Evolutionary conservation across 2,797 vertebrate species (phyloP).

Genomic region (Selene dorsalis): DNA sequence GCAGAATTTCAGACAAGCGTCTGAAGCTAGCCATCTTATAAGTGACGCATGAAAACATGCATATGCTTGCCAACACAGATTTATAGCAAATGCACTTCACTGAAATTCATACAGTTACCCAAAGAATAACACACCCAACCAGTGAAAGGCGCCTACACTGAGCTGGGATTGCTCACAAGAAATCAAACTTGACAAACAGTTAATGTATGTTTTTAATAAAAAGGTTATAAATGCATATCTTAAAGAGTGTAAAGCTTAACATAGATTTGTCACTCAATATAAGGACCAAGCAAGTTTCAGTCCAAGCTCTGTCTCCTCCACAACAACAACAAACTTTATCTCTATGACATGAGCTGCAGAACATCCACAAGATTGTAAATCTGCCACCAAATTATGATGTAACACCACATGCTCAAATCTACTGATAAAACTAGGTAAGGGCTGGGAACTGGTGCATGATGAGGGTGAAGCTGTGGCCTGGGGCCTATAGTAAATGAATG

Average conservation of each 20-base stretch:
- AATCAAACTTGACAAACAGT: conserved; percentile 4
- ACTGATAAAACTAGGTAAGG: conserved; percentile 31
- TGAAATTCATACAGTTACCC: conserved; percentile 67
- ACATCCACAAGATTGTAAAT: neutral
- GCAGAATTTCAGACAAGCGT: conserved; percentile 29
- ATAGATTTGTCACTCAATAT: neutral
- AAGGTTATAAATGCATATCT: neutral
- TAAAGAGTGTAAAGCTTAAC: neutral
- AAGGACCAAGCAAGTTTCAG: conserved; percentile 6
- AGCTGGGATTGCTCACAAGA: conserved; percentile 32
- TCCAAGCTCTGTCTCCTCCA: conserved; percentile 1
- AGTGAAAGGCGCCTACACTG: conserved; percentile 46
- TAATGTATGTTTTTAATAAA: conserved; percentile 11
- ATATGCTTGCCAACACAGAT: conserved; percentile 64
- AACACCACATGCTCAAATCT: conserved; percentile 21
- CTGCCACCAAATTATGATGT: conserved; percentile 9
- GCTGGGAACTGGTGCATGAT: conserved; percentile 37
- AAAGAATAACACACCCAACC: conserved; percentile 65
- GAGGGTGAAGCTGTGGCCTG: conserved; percentile 34
- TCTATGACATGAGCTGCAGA: conserved; percentile 20
- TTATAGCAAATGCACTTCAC: conserved; percentile 60
- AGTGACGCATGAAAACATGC: conserved; percentile 62
- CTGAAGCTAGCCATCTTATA: conserved; percentile 35
- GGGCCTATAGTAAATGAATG: conserved; percentile 53
- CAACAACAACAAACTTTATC: neutral